Evolutionary conservation across 2,888 invertebrate genomes (phyloP).

Genomic region (Urechis unicinctus): DNA sequence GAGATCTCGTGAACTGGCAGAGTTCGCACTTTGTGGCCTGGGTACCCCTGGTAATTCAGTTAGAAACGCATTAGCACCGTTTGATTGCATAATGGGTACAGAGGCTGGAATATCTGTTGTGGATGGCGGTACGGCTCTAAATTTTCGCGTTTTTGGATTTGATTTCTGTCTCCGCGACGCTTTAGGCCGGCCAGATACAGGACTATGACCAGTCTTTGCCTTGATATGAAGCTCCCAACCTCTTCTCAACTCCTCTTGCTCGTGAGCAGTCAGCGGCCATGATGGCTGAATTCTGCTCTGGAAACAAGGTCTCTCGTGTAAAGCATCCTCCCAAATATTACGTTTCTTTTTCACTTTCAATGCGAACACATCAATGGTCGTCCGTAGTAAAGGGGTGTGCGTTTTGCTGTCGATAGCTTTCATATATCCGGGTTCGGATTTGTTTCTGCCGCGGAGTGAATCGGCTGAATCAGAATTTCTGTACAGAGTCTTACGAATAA

Average conservation of each 20-base stretch:
- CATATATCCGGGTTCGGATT: slow-evolving; percentile 1
- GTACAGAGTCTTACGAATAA: neutral
- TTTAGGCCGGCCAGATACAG: too few species aligned
- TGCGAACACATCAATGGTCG: slow-evolving; percentile 4
- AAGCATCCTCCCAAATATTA: slow-evolving; percentile 3
- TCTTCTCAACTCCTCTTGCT: neutral
- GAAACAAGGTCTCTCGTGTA: neutral
- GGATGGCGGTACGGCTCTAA: too few species aligned
- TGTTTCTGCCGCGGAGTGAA: neutral
- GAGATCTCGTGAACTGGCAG: too few species aligned
- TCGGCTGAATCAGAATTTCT: neutral
- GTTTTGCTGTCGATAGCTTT: neutral
- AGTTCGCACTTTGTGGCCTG: too few species aligned
- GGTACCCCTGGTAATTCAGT: too few species aligned
- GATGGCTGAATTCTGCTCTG: neutral
- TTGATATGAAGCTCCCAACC: neutral
- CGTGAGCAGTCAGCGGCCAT: neutral
- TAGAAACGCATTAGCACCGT: too few species aligned
- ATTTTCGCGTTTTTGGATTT: too few species aligned
- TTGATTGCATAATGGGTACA: too few species aligned
- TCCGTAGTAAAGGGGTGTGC: neutral
- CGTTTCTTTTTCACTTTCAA: neutral
- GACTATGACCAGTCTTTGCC: neutral
- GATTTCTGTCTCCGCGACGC: too few species aligned
- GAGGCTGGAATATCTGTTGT: too few species aligned